Conservation (phyloP, 23 tunicate species). For the Oikopleura albicans region DNA sequence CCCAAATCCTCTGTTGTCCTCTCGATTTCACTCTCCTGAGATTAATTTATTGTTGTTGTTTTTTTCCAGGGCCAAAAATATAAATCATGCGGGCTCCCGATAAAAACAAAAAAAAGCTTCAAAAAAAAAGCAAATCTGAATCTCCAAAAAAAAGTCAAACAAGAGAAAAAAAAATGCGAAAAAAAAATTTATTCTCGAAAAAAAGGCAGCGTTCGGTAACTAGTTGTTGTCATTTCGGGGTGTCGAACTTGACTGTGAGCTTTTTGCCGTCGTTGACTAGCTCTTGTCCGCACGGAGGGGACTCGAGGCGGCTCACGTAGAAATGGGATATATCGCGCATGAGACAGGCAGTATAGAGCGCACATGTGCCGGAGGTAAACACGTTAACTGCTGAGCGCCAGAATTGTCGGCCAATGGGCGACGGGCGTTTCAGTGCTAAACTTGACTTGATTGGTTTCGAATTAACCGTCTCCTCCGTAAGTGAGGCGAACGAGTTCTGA, state of each 20-base stretch:
- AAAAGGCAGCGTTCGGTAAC: background rate
- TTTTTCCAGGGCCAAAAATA: too few species aligned
- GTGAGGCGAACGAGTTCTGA: too few species aligned
- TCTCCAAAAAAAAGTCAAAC: background rate
- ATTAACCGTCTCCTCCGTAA: too few species aligned
- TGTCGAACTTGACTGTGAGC: constrained; percentile 18
- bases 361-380: background rate
- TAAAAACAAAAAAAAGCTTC: too few species aligned
- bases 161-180: background rate
- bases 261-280: background rate
- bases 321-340: background rate
- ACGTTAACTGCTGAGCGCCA: background rate
- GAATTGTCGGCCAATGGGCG: background rate
- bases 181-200: background rate
- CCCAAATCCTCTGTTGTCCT: background rate
- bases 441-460: too few species aligned
- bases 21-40: background rate
- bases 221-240: constrained; percentile 17
- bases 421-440: too few species aligned
- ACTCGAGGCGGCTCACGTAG: constrained; percentile 9
- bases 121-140: too few species aligned
- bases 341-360: background rate
- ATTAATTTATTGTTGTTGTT: too few species aligned
- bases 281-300: constrained; percentile 1
- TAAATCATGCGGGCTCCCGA: too few species aligned